A percentile compares a stretch with the other conserved stretches of the same genome.
Conservation (phyloP, 2,113 vertebrate genomes). For the Heloderma charlesbogerti region DNA sequence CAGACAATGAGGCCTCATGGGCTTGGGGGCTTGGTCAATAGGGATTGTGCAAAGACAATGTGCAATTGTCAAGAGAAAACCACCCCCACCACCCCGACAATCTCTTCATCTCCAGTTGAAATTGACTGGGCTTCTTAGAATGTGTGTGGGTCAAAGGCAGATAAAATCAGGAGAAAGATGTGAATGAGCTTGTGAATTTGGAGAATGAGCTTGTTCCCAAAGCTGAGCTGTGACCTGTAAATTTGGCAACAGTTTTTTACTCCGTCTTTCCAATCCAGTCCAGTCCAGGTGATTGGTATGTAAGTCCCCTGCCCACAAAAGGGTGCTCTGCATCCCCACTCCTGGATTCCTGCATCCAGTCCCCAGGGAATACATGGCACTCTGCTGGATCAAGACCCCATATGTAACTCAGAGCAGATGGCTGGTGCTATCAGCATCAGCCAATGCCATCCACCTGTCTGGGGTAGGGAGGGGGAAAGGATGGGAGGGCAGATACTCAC, state of each 20-base stretch:
- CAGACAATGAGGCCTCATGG: neutral
- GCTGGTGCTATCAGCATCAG: neutral
- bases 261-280: neutral
- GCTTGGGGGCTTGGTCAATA: neutral
- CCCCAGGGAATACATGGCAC: neutral
- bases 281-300: neutral
- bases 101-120: neutral
- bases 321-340: neutral
- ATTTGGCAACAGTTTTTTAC: neutral
- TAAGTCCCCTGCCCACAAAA: neutral
- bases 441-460: no score
- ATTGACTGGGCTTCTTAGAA: neutral
- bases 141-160: neutral
- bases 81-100: no score
- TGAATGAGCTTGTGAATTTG: no score
- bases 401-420: neutral
- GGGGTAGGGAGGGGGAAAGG: neutral
- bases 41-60: neutral
- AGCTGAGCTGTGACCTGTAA: neutral
- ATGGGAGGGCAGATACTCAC: neutral
- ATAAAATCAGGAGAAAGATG: neutral
- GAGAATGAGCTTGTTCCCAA: neutral
- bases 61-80: neutral
- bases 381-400: neutral
- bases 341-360: neutral